These are phyloP conservation scores for Psittacula cyanocephala DNA, from an alignment of 2,113 vertebrate species.

Conservation along the genomic window DNA sequence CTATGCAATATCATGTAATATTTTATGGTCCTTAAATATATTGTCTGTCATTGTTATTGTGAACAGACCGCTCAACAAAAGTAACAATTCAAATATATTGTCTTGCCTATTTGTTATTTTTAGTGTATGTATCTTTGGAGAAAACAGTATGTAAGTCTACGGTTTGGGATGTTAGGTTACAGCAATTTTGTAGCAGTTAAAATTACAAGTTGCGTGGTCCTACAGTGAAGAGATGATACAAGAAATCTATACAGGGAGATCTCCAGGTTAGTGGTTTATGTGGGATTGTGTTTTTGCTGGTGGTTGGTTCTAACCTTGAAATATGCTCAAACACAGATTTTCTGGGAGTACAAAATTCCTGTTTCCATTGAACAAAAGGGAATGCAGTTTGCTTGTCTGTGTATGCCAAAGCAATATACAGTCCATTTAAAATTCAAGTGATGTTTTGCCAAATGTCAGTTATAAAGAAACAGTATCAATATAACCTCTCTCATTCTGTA, in stretches of 20 bases:
- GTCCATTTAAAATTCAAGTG: background rate
- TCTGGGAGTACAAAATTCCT: background rate
- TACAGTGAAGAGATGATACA: background rate
- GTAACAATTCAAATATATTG: background rate
- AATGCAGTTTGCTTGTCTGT: background rate
- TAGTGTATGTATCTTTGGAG: background rate
- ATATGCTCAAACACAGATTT: background rate
- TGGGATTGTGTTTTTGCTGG: background rate
- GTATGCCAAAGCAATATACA: background rate
- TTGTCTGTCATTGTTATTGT: background rate
- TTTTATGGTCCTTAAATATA: background rate
- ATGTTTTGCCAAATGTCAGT: background rate
- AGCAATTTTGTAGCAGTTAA: background rate
- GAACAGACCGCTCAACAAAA: background rate
- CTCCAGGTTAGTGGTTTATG: background rate
- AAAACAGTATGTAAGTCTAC: background rate
- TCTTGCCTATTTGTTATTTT: background rate
- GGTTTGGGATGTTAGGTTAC: background rate
- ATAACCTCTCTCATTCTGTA: background rate
- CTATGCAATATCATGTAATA: background rate
- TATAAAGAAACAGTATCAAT: background rate
- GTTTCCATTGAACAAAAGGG: background rate
- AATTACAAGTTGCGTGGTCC: background rate
- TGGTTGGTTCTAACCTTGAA: background rate
- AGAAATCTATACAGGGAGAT: background rate